Evolutionary conservation across 2,888 invertebrate genomes (phyloP).

Genomic region (Patella caerulea): DNA sequence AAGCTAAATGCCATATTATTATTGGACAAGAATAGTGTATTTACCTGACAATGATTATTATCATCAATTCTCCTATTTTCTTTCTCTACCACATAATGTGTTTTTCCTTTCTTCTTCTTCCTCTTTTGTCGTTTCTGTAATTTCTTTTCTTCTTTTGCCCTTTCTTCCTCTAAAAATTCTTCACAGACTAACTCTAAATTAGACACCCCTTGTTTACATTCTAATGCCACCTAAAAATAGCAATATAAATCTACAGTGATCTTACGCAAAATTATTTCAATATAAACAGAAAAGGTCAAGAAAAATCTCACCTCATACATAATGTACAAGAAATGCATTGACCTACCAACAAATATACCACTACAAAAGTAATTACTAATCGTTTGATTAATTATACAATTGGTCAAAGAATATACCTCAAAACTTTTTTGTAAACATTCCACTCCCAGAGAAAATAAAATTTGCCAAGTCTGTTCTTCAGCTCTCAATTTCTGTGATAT

Average conservation of each 20-base stretch:
- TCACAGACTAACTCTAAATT: slow-evolving; percentile 90
- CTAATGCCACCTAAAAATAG: slow-evolving; percentile 80
- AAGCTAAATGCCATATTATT: too few relatives aligned
- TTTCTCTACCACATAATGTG: slow-evolving; percentile 39
- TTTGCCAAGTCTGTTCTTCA: slow-evolving; percentile 94
- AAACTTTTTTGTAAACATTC: slow-evolving; percentile 91
- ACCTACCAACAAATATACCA: neutral
- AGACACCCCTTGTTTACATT: slow-evolving; percentile 88
- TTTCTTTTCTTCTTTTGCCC: slow-evolving; percentile 85
- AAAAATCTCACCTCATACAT: too few relatives aligned
- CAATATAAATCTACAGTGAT: neutral
- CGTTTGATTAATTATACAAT: too few relatives aligned
- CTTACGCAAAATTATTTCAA: too few relatives aligned
- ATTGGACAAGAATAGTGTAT: neutral
- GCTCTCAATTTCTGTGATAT: slow-evolving; percentile 89
- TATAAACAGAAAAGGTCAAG: too few relatives aligned
- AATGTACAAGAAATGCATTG: neutral
- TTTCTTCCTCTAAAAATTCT: slow-evolving; percentile 89
- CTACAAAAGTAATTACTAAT: neutral
- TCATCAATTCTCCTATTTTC: slow-evolving; percentile 41
- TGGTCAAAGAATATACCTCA: slow-evolving; percentile 69
- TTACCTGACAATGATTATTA: slow-evolving; percentile 41
- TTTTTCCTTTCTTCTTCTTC: slow-evolving; percentile 65
- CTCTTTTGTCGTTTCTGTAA: slow-evolving; percentile 87
- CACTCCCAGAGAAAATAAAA: slow-evolving; percentile 84